A percentile compares a stretch with the other conserved stretches of the same genome.
Conservation (phyloP, 2,888 invertebrate species). For the Mythimna lalbum region DNA sequence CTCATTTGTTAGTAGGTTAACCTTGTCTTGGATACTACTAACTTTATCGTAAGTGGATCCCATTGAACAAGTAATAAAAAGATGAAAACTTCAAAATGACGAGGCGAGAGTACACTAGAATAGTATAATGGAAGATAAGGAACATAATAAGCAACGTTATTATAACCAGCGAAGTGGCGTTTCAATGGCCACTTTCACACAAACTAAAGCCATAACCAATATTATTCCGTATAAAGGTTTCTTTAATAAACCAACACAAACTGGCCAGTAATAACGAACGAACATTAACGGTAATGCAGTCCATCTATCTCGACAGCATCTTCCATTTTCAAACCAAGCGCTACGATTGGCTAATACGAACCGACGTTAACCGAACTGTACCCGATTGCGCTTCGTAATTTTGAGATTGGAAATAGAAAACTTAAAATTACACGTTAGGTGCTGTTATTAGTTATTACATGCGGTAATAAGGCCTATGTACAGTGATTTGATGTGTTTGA, state of each 20-base stretch:
- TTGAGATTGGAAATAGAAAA: constrained; percentile 78
- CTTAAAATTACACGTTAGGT: constrained; percentile 72
- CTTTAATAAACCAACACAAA: constrained; percentile 54
- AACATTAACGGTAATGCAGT: constrained; percentile 70
- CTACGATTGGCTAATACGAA: constrained; percentile 66
- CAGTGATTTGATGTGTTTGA: constrained; percentile 62
- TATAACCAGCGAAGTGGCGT: constrained; percentile 23
- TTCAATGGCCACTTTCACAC: constrained; percentile 32
- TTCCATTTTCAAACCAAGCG: constrained; percentile 73
- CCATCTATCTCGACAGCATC: constrained; percentile 71
- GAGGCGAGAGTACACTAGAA: background rate
- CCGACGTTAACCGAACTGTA: constrained; percentile 57
- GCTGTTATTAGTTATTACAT: constrained; percentile 71
- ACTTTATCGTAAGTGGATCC: constrained; percentile 26
- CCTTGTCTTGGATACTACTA: background rate
- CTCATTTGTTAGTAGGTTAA: constrained; percentile 13
- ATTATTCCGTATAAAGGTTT: constrained; percentile 48
- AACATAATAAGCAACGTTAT: constrained; percentile 19
- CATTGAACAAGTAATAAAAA: constrained; percentile 11
- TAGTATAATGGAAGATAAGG: constrained; percentile 20
- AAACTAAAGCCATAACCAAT: constrained; percentile 37
- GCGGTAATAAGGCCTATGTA: constrained; percentile 68
- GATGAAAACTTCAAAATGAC: background rate
- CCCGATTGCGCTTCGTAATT: constrained; percentile 71
- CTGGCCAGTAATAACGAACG: constrained; percentile 54